Conservation (phyloP, 1,140 invertebrate genomes). For the Camponotus vicinus region DNA sequence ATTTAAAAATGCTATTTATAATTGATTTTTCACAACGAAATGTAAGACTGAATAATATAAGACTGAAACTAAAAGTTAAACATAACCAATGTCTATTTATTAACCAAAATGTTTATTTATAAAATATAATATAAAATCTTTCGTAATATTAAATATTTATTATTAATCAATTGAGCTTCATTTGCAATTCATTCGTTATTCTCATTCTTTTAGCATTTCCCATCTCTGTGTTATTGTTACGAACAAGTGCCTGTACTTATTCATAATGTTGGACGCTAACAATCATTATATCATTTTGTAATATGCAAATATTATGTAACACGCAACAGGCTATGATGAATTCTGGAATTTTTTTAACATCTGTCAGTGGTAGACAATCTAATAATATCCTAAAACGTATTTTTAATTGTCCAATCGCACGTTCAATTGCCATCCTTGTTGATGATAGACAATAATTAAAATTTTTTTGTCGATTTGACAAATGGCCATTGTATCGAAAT, state of each 20-base stretch:
- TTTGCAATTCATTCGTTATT: too few species aligned
- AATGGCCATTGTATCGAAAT: constrained; percentile 2
- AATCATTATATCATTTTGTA: constrained; percentile 5
- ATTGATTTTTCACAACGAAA: too few species aligned
- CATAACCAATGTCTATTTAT: too few species aligned
- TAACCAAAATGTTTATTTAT: too few species aligned
- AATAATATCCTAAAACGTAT: background rate
- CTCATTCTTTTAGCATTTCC: background rate
- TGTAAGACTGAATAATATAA: too few species aligned
- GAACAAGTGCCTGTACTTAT: background rate
- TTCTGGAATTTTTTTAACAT: constrained; percentile 13
- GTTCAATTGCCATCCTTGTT: background rate
- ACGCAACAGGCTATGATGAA: background rate
- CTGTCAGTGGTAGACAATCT: background rate
- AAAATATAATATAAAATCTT: too few species aligned
- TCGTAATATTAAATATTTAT: too few species aligned
- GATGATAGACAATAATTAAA: background rate
- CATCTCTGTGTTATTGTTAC: background rate
- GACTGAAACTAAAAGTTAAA: too few species aligned
- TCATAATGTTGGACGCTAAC: background rate
- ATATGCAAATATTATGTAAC: constrained; percentile 6
- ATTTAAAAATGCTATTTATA: too few species aligned
- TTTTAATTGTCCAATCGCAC: background rate
- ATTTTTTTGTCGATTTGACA: constrained; percentile 1
- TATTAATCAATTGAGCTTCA: too few species aligned